Evolutionary conservation across 2,888 invertebrate genomes (phyloP), one percentile per base, ranked within the genome.

Genomic region (Andrena chrysosceles): DNA sequence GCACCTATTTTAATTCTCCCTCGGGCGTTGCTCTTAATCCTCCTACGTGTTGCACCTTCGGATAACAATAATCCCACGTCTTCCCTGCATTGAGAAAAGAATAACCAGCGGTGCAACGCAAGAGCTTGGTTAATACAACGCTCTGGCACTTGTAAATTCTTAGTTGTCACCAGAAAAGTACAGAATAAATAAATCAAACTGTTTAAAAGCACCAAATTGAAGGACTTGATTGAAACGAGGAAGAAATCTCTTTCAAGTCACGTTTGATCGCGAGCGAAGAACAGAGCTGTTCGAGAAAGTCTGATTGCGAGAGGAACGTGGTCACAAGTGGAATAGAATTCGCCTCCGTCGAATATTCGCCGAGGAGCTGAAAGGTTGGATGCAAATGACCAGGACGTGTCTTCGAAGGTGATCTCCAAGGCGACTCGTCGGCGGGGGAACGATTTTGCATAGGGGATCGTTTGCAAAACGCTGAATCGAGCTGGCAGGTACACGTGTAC

Each of bases 401-500:
- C 77, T 68, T 3, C 75, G 69, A 67, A 73, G 73, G 70, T 75
- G 63, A 75, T 74, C 71, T 60, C 62, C 59, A 71, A 68, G 59
- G 13, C 66, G 72, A 60, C 26, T 31, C 29, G 13, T 56, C 56
- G 56, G 10, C 56, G 31, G 1, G 49, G 52, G 62, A 69, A 66
- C 79, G 73, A 78, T 85, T 87, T 83, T 78, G 81, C 83, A 74
- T 66, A 66, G 75, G 23, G 56, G 73, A 62, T 72, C 76, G 69
- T 73, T 70, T 60, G 72, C 75, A 16, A 80, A 73, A 85, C 72
- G 77, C 49, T 68, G 83, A 72, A 56, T 77, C 77, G 82, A 60
- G 31, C 31, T 54, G 48, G 33, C 81, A 49, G 48, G 76, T 52
- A 73, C 72, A 59, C 66, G 75, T 71, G 74, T 71, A 69, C 42